Evolutionary conservation across 1,140 invertebrate genomes (phyloP).

Genomic region (Eubasilissa regina): DNA sequence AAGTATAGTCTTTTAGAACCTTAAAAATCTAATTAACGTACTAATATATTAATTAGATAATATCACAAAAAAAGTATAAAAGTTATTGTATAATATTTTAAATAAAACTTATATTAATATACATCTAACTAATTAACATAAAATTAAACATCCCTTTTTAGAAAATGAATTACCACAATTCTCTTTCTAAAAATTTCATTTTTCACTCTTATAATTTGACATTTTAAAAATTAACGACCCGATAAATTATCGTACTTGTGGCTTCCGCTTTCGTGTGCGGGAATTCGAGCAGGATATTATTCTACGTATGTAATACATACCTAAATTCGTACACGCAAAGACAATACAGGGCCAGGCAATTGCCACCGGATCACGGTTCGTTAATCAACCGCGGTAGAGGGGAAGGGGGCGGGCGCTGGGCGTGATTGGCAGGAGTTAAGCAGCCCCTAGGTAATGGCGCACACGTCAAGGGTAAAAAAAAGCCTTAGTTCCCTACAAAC

Average conservation of each 20-base stretch:
- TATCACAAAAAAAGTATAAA: too few species aligned
- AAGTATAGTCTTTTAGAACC: too few species aligned
- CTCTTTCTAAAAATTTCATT: background rate
- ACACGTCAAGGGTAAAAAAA: too few species aligned
- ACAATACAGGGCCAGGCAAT: background rate
- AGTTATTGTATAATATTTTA: too few species aligned
- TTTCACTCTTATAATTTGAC: background rate
- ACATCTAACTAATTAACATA: too few species aligned
- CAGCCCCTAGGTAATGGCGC: too few species aligned
- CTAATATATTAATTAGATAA: too few species aligned
- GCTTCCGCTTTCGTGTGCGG: background rate
- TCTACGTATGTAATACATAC: background rate
- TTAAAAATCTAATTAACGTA: too few species aligned
- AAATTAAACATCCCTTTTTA: too few species aligned
- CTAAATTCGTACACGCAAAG: background rate
- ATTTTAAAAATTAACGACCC: background rate
- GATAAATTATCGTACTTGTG: background rate
- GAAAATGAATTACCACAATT: background rate
- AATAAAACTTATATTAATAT: too few species aligned
- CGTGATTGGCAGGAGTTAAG: too few species aligned
- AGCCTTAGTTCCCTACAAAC: too few species aligned
- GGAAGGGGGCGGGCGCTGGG: background rate
- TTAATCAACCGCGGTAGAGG: background rate
- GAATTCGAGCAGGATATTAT: background rate
- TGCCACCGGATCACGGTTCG: background rate